phyloP scores from a whole-genome alignment of 2,888 invertebrate species.

The Eupithecia abbreviata region DNA sequence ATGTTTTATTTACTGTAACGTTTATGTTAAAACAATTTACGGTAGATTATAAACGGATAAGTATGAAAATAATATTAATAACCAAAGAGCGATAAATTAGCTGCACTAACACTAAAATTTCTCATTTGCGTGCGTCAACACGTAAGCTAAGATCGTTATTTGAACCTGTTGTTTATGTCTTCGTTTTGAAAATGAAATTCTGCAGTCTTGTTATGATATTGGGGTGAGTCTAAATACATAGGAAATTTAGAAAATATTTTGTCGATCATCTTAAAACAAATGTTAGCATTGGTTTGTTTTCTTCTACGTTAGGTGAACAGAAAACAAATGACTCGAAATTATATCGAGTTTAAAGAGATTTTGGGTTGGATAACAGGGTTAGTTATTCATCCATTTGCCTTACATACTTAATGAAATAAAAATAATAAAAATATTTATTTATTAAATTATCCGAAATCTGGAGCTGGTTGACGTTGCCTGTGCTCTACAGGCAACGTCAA shows the following conservation, averaged over 20 bases:
- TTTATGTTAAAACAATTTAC: not conserved
- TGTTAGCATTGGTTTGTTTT: not conserved
- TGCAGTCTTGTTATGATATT: slow-evolving; percentile 8
- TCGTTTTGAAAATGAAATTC: slow-evolving; percentile 12
- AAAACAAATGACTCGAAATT: not conserved
- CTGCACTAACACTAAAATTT: slow-evolving; percentile 19
- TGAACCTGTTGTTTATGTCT: not conserved
- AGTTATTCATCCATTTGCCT: not conserved
- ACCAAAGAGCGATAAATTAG: slow-evolving; percentile 22
- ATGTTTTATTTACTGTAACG: not conserved
- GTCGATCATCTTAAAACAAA: not conserved
- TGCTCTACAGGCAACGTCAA: no score
- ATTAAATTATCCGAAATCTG: not conserved
- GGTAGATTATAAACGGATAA: slow-evolving; percentile 6
- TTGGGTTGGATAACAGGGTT: not conserved
- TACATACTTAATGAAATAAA: not conserved
- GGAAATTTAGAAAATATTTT: not conserved
- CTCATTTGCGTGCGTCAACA: slow-evolving; percentile 4
- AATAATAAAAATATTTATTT: not conserved
- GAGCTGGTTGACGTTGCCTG: not conserved
- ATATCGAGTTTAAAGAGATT: not conserved
- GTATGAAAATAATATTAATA: slow-evolving; percentile 18
- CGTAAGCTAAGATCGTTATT: not conserved
- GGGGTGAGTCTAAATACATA: slow-evolving; percentile 14
- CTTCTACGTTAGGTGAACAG: not conserved